phyloP scores from a whole-genome alignment of 1,140 invertebrate genomes.

The Neodiprion fabricii region DNA sequence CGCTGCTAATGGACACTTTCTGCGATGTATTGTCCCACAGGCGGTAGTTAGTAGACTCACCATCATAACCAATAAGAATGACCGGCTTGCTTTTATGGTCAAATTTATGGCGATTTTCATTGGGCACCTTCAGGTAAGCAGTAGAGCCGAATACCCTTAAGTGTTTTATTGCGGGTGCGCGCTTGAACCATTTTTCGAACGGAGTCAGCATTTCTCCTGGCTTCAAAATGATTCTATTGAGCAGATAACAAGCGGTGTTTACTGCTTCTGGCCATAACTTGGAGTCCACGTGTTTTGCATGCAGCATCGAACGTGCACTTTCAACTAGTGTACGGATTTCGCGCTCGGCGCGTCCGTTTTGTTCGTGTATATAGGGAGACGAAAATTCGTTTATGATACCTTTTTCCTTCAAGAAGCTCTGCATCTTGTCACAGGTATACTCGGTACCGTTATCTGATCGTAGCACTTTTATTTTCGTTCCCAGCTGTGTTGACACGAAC shows the following conservation, averaged over 20 bases:
- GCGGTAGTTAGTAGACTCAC: constrained; percentile 37
- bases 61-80: constrained; percentile 44
- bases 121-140: constrained; percentile 45
- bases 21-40: constrained; percentile 25
- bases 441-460: constrained; percentile 12
- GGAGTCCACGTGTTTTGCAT: constrained; percentile 40
- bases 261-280: constrained; percentile 58
- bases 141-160: constrained; percentile 52
- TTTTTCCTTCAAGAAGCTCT: constrained; percentile 16
- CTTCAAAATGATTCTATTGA: constrained; percentile 10
- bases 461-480: constrained; percentile 3
- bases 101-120: constrained; percentile 40
- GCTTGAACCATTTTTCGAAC: constrained; percentile 51
- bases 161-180: constrained; percentile 55
- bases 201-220: constrained; percentile 49
- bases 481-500: constrained; percentile 6
- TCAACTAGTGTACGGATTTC: constrained; percentile 52
- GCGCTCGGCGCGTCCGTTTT: constrained; percentile 49
- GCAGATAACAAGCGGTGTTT: constrained; percentile 43
- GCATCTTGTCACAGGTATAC: constrained; percentile 14
- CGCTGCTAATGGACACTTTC: constrained; percentile 30
- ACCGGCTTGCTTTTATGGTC: constrained; percentile 38
- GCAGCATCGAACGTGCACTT: constrained; percentile 48
- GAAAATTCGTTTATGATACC: constrained; percentile 30
- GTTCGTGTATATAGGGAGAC: constrained; percentile 46